Percentiles rank a stretch among this genome's conserved stretches.
These are phyloP conservation scores for Plebejus melissa DNA, from an alignment of 2,888 invertebrate species.

Conservation along the genomic window DNA sequence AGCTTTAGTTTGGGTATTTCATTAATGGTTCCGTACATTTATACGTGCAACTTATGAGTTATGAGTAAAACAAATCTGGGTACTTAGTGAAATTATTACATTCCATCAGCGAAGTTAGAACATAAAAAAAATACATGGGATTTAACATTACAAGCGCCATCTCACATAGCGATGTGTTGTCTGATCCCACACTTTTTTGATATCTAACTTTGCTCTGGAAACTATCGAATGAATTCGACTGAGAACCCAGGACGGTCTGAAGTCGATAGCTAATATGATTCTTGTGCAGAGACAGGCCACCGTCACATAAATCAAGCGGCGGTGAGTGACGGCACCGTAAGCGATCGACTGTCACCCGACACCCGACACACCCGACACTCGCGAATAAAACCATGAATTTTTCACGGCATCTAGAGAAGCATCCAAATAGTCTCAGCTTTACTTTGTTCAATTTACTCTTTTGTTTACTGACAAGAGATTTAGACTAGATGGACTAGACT, in stretches of 20 bases:
- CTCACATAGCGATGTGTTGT: too few species aligned
- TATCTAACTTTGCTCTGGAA: not conserved
- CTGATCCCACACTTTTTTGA: too few species aligned
- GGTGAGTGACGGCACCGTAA: conserved; percentile 71
- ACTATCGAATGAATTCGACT: not conserved
- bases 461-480: not conserved
- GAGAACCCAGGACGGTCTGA: not conserved
- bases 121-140: too few species aligned
- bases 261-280: conserved; percentile 55
- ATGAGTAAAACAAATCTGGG: too few species aligned
- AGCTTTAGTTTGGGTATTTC: too few species aligned
- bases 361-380: conserved; percentile 29
- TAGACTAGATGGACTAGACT: not conserved
- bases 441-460: not conserved
- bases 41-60: too few species aligned
- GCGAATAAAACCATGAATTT: conserved; percentile 72
- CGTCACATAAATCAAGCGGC: conserved; percentile 76
- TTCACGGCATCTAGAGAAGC: conserved; percentile 47
- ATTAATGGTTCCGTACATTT: too few species aligned
- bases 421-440: not conserved
- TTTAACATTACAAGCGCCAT: too few species aligned
- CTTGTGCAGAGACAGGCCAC: conserved; percentile 72
- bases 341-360: conserved; percentile 71
- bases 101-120: too few species aligned
- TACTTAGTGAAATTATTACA: too few species aligned